Evolutionary conservation across 1,140 invertebrate species (phyloP).

Genomic region (Lineus longissimus): DNA sequence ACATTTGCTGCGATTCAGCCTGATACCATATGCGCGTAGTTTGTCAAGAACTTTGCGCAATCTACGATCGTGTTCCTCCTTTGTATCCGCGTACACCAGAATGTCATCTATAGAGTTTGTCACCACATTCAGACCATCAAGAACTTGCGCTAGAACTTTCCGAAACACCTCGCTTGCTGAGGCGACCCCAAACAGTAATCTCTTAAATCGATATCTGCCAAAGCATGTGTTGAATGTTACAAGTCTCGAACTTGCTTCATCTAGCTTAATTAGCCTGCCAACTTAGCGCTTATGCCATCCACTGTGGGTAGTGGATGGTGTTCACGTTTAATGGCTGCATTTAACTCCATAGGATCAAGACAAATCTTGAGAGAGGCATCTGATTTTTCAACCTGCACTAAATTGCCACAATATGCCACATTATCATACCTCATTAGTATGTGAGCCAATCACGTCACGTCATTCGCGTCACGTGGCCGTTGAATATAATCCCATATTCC

Average conservation of each 20-base stretch:
- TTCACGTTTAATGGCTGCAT: conserved; percentile 17
- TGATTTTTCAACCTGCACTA: too few relatives aligned
- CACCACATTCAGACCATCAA: conserved; percentile 12
- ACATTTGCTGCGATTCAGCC: conserved; percentile 47
- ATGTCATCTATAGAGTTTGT: conserved; percentile 30
- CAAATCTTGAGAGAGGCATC: too few relatives aligned
- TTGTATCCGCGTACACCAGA: conserved; percentile 24
- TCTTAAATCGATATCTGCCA: conserved; percentile 42
- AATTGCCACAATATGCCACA: too few relatives aligned
- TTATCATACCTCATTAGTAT: too few relatives aligned
- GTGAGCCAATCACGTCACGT: too few relatives aligned
- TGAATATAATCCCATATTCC: too few relatives aligned
- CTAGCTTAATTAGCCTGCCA: conserved; percentile 15
- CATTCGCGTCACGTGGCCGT: too few relatives aligned
- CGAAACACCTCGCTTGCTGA: conserved; percentile 23
- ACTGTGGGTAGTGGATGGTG: conserved; percentile 13
- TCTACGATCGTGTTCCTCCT: conserved; percentile 23
- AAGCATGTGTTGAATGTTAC: conserved; percentile 51
- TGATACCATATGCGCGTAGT: conserved; percentile 26
- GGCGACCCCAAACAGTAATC: conserved; percentile 51
- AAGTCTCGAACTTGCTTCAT: conserved; percentile 17
- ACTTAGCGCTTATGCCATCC: conserved; percentile 17
- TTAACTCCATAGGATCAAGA: conserved; percentile 19
- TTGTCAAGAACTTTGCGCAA: conserved; percentile 27
- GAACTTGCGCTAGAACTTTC: conserved; percentile 18